A percentile compares a stretch with the other conserved stretches of the same genome.
Evolutionary conservation across 2,113 vertebrate species (phyloP).

Genomic region (Bettongia penicillata): DNA sequence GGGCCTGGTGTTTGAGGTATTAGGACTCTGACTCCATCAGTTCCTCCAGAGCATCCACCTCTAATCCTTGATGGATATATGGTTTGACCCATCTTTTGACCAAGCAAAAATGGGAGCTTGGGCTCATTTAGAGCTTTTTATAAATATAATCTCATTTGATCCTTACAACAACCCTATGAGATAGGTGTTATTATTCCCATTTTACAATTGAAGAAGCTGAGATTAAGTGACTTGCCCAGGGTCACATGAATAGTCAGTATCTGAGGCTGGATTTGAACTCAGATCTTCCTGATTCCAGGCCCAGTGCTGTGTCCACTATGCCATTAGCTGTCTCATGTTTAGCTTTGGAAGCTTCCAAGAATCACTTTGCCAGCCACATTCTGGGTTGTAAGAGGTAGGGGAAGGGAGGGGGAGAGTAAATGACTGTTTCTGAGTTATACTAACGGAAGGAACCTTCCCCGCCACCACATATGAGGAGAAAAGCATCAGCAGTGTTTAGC

Average conservation of each 20-base stretch:
- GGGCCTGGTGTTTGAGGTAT: not conserved
- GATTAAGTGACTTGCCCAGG: not conserved
- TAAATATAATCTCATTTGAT: not conserved
- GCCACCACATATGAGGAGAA: conserved; percentile 52
- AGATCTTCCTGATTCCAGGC: too few relatives aligned
- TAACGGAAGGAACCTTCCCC: conserved; percentile 50
- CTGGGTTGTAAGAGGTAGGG: not conserved
- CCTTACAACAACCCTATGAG: not conserved
- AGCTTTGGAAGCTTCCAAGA: not conserved
- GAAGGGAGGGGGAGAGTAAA: conserved; percentile 22
- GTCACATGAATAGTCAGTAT: not conserved
- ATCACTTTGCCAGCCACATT: not conserved
- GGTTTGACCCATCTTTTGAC: not conserved
- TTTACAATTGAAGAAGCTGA: not conserved
- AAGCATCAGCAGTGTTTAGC: conserved; percentile 68
- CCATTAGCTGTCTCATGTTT: not conserved
- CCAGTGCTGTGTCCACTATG: not conserved
- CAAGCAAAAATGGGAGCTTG: not conserved
- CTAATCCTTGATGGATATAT: not conserved
- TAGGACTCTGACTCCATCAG: not conserved
- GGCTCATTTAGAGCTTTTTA: not conserved
- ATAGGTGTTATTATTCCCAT: not conserved
- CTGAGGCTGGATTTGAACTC: not conserved
- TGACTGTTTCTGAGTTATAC: conserved; percentile 44
- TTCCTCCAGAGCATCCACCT: not conserved